Evolutionary conservation across 2,113 vertebrate species (phyloP), one percentile per base, ranked within the genome.

Genomic region (Heterochromis multidens): DNA sequence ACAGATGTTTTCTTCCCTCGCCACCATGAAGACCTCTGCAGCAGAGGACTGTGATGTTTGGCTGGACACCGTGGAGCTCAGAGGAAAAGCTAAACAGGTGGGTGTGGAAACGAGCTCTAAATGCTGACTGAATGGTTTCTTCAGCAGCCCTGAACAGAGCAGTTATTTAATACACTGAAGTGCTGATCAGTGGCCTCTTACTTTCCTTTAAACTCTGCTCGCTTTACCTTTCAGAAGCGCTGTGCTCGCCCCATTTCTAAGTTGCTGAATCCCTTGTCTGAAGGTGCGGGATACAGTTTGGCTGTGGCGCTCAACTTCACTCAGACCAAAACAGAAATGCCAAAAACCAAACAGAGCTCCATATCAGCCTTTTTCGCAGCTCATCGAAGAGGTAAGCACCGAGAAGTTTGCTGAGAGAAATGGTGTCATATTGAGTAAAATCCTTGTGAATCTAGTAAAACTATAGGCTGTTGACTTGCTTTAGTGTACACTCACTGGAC

Each of bases 281-380:
- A 62, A 52, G 89, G 89, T 25, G 52, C 63, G 5, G 94, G 94
- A 11, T 96, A 96, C 80, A 95, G 82, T 74, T 52, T 95, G 61
- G 89, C 93, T n/a, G 94, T 96, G 23, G 91, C 94, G 0, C 84
- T 96, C 25, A 96, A 93, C 81, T 96, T 97, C 82, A 96, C 96
- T 59, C 96, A 96, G 83, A 96, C 95, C 11, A 95, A 93, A 87
- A 79, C 93, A 9, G 87, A 95, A 49, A 94, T 96, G 92, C 95
- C 95, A 46, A 93, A 88, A n/a, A 95, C 94, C 33, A 96, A 92
- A 87, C 96, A 97, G 79, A 96, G 95, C 77, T 82, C 92, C 11
- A 95, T 97, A 91, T 95, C 93, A 25, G 80, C 91, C 29, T 97
- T 95, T 83, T 96, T 96, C 57, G 31, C 80, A 4, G 59, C 93